Conservation (phyloP, 2,888 invertebrate genomes). For the Germaria angustata region DNA sequence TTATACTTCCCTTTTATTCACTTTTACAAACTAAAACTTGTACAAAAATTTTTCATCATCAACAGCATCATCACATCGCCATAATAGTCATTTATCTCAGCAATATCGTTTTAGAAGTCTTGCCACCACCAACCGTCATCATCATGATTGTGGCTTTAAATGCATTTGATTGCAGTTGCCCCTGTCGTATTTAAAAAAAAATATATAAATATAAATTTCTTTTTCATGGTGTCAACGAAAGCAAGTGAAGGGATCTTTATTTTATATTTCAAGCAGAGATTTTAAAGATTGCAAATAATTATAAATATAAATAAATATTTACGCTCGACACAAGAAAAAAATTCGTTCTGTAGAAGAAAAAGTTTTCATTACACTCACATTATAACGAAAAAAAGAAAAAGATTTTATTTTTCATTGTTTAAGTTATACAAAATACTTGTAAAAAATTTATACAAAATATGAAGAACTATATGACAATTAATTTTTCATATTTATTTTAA, state of each 20-base stretch:
- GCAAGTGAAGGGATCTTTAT: constrained; percentile 1
- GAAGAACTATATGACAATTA: too few species aligned
- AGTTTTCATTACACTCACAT: too few species aligned
- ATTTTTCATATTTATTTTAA: too few species aligned
- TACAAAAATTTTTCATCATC: constrained; percentile 42
- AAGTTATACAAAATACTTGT: too few species aligned
- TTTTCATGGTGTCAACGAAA: constrained; percentile 8
- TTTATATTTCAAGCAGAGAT: not conserved
- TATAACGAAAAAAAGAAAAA: too few species aligned
- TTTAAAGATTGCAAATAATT: not conserved
- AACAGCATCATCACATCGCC: constrained; percentile 28
- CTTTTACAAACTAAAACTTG: constrained; percentile 17
- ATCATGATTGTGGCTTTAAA: constrained; percentile 55
- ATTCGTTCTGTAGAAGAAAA: too few species aligned
- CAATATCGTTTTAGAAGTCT: constrained; percentile 1
- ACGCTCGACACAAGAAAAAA: not conserved
- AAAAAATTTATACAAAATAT: too few species aligned
- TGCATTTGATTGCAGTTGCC: constrained; percentile 59
- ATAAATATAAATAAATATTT: not conserved
- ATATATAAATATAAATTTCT: not conserved
- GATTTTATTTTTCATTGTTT: too few species aligned
- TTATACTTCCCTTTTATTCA: not conserved
- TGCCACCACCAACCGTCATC: constrained; percentile 27
- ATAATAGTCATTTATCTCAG: constrained; percentile 23
- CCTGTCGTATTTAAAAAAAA: not conserved